Evolutionary conservation across 2,888 invertebrate genomes (phyloP).

Genomic region (Oasisia sp.): DNA sequence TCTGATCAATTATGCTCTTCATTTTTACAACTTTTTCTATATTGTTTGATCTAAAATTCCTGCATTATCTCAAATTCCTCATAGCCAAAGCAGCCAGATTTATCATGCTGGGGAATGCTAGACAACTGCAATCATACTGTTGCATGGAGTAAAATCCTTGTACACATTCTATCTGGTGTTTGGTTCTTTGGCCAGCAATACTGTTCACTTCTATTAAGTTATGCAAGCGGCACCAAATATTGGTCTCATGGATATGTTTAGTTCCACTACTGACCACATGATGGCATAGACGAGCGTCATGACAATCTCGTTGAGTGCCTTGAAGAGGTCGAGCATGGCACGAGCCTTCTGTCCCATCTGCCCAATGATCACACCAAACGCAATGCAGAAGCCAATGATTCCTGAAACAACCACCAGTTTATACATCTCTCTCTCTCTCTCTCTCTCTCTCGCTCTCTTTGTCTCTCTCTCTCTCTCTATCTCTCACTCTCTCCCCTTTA

Average conservation of each 20-base stretch:
- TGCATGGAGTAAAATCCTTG: too few relatives aligned
- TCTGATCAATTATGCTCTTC: not conserved
- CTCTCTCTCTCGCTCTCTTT: too few relatives aligned
- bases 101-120: too few relatives aligned
- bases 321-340: slow-evolving; percentile 73
- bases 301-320: slow-evolving; percentile 72
- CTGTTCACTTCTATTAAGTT: not conserved
- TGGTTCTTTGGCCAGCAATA: not conserved
- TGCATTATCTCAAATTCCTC: too few relatives aligned
- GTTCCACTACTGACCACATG: slow-evolving; percentile 69
- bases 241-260: not conserved
- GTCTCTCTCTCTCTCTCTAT: too few relatives aligned
- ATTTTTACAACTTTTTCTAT: not conserved
- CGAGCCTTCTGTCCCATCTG: slow-evolving; percentile 70
- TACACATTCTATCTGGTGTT: not conserved
- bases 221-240: not conserved
- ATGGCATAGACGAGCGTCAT: slow-evolving; percentile 73
- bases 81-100: too few relatives aligned
- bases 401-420: slow-evolving; percentile 40
- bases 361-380: slow-evolving; percentile 72
- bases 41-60: not conserved
- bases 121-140: too few relatives aligned
- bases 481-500: not conserved
- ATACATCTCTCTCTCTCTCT: not conserved
- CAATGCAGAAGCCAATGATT: slow-evolving; percentile 73